These are phyloP conservation scores for Hylyphantes graminicola DNA, from an alignment of 1,140 invertebrate species.

Conservation along the genomic window DNA sequence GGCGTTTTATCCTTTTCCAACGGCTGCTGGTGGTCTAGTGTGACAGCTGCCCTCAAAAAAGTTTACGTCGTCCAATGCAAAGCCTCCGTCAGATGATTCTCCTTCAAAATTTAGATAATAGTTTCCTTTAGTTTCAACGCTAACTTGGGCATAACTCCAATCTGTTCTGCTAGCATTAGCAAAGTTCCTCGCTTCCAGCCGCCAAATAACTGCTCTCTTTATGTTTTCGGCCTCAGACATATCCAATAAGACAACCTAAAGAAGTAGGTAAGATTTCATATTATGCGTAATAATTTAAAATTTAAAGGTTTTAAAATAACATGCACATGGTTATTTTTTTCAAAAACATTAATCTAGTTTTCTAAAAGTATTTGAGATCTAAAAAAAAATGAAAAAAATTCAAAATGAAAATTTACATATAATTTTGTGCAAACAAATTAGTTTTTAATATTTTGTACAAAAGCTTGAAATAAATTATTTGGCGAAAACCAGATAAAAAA, in stretches of 20 bases:
- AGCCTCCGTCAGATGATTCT: constrained; percentile 77
- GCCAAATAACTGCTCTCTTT: constrained; percentile 68
- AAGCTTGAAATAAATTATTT: no score
- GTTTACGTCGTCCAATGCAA: constrained; percentile 76
- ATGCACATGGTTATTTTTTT: no score
- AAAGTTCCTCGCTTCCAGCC: constrained; percentile 72
- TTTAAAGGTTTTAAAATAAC: no score
- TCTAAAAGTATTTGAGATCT: no score
- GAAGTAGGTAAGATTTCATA: neutral
- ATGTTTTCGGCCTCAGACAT: constrained; percentile 29
- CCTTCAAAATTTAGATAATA: constrained; percentile 73
- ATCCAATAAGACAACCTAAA: constrained; percentile 43
- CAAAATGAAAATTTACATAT: no score
- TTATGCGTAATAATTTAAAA: no score
- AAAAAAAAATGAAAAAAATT: no score
- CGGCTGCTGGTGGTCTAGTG: constrained; percentile 52
- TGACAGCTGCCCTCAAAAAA: constrained; percentile 71
- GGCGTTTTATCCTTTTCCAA: constrained; percentile 45
- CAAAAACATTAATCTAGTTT: no score
- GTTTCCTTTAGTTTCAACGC: constrained; percentile 68
- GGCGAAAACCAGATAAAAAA: no score
- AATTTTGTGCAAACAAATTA: no score
- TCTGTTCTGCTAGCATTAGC: constrained; percentile 72
- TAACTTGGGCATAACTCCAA: constrained; percentile 75
- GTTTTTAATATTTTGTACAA: no score